phyloP scores from a whole-genome alignment of 2,113 vertebrate species.

The Oceanites oceanicus region DNA sequence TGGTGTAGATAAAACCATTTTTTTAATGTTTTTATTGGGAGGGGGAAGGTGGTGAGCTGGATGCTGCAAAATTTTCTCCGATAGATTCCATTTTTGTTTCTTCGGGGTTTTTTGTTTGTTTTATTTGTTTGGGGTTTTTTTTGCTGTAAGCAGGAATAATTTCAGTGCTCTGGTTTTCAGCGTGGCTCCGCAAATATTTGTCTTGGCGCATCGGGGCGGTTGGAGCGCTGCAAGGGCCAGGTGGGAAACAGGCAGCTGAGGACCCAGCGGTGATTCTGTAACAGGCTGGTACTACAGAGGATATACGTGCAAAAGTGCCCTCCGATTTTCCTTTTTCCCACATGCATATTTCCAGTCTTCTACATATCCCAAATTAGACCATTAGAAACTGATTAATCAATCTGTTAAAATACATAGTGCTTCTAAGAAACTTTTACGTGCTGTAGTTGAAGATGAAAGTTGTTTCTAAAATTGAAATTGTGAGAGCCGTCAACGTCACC shows the following conservation, averaged over 20 bases:
- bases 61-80: background rate
- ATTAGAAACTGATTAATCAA: background rate
- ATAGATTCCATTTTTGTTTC: background rate
- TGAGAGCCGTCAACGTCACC: background rate
- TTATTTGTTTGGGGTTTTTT: background rate
- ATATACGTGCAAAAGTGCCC: background rate
- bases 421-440: background rate
- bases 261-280: background rate
- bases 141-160: background rate
- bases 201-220: background rate
- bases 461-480: background rate
- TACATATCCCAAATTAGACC: background rate
- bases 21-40: background rate
- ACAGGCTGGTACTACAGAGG: background rate
- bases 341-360: accelerated
- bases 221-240: background rate
- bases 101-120: background rate
- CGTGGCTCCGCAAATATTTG: background rate
- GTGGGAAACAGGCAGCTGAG: background rate
- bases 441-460: background rate
- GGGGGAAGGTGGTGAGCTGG: background rate
- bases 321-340: background rate
- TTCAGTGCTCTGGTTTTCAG: background rate
- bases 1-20: background rate
- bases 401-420: background rate